Conservation (phyloP, 2,113 vertebrate species). For the Oreochromis spilurus region DNA sequence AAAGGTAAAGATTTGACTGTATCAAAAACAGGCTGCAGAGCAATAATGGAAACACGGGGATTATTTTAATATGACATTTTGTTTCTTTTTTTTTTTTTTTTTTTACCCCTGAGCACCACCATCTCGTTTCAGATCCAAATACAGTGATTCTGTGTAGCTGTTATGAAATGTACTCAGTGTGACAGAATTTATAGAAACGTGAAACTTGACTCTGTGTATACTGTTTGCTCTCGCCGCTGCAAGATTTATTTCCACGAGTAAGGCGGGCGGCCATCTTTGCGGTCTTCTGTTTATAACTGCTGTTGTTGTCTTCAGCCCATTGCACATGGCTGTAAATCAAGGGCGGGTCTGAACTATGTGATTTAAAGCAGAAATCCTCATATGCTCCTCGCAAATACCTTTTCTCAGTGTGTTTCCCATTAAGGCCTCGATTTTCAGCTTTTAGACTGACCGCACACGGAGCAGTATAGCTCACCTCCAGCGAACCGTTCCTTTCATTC, state of each 20-base stretch:
- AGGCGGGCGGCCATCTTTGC: background rate
- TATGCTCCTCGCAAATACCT: background rate
- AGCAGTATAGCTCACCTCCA: background rate
- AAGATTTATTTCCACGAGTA: background rate
- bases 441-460: conserved; percentile 1
- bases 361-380: background rate
- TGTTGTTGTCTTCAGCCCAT: conserved; percentile 8
- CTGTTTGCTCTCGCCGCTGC: background rate
- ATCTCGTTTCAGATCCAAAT: background rate
- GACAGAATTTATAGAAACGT: background rate
- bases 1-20: background rate
- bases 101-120: background rate
- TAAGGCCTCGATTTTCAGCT: background rate
- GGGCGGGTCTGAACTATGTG: background rate
- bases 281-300: conserved; percentile 10
- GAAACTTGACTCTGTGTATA: background rate
- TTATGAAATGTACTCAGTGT: background rate
- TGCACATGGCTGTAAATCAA: conserved; percentile 3
- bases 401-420: background rate
- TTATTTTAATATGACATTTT: background rate
- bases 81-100: background rate
- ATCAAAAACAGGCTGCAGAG: background rate
- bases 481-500: background rate
- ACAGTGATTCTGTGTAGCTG: background rate
- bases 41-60: background rate